Evolutionary conservation across 2,888 invertebrate species (phyloP).

Genomic region (Scelioninae gen. 1): DNA sequence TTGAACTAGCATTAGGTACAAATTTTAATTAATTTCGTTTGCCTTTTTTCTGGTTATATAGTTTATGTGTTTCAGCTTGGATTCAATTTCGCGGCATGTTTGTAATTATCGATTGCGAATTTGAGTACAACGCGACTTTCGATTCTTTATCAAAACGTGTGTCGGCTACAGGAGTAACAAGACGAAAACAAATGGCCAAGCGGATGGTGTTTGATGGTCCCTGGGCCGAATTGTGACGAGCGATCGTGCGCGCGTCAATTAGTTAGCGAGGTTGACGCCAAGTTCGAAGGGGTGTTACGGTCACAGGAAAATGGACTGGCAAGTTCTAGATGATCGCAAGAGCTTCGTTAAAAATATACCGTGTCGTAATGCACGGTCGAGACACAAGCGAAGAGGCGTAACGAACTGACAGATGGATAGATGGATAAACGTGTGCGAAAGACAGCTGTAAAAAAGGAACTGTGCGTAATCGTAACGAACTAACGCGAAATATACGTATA

Average conservation of each 20-base stretch:
- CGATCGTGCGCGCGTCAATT: slow-evolving; percentile 26
- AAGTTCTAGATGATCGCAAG: slow-evolving; percentile 8
- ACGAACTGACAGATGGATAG: slow-evolving; percentile 68
- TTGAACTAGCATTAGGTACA: neutral
- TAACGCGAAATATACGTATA: too few species aligned
- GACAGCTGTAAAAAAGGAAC: slow-evolving; percentile 71
- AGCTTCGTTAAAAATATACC: slow-evolving; percentile 74
- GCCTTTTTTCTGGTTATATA: slow-evolving; percentile 10
- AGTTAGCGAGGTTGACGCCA: slow-evolving; percentile 24
- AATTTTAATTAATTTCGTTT: slow-evolving; percentile 21
- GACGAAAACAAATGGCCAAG: slow-evolving; percentile 35
- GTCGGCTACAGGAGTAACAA: slow-evolving; percentile 8
- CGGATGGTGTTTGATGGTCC: neutral
- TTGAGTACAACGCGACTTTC: neutral
- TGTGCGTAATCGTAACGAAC: too few species aligned
- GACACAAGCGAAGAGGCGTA: slow-evolving; percentile 64
- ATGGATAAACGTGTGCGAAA: slow-evolving; percentile 69
- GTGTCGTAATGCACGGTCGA: slow-evolving; percentile 64
- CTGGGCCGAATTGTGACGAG: slow-evolving; percentile 12
- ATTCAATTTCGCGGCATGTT: slow-evolving; percentile 11
- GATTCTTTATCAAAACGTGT: slow-evolving; percentile 9
- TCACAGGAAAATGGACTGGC: slow-evolving; percentile 12
- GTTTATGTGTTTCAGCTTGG: too few species aligned
- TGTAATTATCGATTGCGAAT: slow-evolving; percentile 11
- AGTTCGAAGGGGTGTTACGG: neutral